These are phyloP conservation scores for Aeoliscus strigatus DNA, from an alignment of 2,797 vertebrate species.

Conservation along the genomic window DNA sequence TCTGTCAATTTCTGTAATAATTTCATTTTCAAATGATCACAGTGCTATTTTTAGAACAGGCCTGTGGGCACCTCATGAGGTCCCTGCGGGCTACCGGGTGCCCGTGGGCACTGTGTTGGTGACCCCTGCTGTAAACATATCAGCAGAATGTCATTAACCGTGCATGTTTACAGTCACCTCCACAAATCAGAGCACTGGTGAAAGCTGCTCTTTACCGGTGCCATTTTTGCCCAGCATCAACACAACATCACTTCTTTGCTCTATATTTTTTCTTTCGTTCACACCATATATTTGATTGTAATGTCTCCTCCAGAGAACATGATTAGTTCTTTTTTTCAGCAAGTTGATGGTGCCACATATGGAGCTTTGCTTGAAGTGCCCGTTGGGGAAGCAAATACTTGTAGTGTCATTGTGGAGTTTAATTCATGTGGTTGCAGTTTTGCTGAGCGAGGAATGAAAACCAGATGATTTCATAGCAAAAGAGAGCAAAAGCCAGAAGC, in stretches of 20 bases:
- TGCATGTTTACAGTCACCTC: too few relatives aligned
- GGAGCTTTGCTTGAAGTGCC: constrained; percentile 14
- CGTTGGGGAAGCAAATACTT: constrained; percentile 42
- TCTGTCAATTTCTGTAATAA: too few relatives aligned
- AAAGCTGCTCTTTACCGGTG: too few relatives aligned
- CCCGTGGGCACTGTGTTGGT: too few relatives aligned
- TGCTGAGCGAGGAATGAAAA: constrained; percentile 66
- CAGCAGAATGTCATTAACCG: too few relatives aligned
- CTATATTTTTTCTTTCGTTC: constrained; percentile 6
- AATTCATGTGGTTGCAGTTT: constrained; percentile 60
- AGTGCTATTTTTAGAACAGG: too few relatives aligned
- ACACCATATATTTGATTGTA: constrained; percentile 26
- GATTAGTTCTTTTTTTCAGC: constrained; percentile 18
- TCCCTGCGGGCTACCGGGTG: too few relatives aligned
- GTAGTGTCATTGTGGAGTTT: constrained; percentile 41
- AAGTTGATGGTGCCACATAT: constrained; percentile 55
- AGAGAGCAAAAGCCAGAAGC: constrained; percentile 18
- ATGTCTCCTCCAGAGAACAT: constrained; percentile 27
- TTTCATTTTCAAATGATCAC: too few relatives aligned
- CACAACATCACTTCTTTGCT: constrained; percentile 10
- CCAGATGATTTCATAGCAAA: constrained; percentile 60
- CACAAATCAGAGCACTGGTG: too few relatives aligned
- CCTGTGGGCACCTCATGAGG: too few relatives aligned
- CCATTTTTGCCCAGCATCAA: constrained; percentile 36
- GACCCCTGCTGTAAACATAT: too few relatives aligned